Base-by-base conservation (phyloP, 2,888 invertebrate species). In the Lepidocyrtinus sp. region DNA sequence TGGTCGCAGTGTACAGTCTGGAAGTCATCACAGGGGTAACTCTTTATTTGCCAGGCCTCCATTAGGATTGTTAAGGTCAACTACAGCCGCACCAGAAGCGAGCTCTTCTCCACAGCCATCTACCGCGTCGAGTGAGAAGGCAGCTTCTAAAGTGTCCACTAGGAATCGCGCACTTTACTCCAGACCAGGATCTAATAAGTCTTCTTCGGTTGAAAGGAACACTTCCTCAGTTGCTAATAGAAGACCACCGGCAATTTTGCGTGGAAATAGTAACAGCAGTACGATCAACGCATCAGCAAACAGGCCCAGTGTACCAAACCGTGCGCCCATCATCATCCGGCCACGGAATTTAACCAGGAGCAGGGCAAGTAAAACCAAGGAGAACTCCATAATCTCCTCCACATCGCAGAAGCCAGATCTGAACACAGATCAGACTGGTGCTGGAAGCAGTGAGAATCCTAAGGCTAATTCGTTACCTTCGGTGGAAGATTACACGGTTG, bases 1-100 rank as follows among this genome's bases (percentile, higher is more conserved):
- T 70, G 85, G 84, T 1, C 81, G 85, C 12, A 85, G 85, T 71
- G 85, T 85, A 7, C 81, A 81, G 22, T 76, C 84, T 3, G 21
- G 75, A 68, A 61, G 70, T 67, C 75, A 84, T 50, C n/a, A n/a
- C 1, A 73, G 76, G 45, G 67, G 72, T 7, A 71, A 81, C 27
- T 75, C 69, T n/a, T 69, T 81, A 27, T 68, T 77, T 5, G 26
- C 62, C 1, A 64, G 70, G 12, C 74, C 70, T 17, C 61, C 63
- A 45, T 17, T 62, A 15, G 25, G 36, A 7, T 17, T 68, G 1
- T 19, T 76, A 1, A 50, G 75, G 67, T 65, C 78, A 1, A 83
- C 83, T 5, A 77, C 80, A 26, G 61, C 78, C n/a, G 69, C 82
- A 3, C 68, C 79, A 1, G 68, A 82, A 17, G 21, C 65, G 27